These are phyloP conservation scores for Papilio glaucus DNA, from an alignment of 1,140 invertebrate species.

Conservation along the genomic window DNA sequence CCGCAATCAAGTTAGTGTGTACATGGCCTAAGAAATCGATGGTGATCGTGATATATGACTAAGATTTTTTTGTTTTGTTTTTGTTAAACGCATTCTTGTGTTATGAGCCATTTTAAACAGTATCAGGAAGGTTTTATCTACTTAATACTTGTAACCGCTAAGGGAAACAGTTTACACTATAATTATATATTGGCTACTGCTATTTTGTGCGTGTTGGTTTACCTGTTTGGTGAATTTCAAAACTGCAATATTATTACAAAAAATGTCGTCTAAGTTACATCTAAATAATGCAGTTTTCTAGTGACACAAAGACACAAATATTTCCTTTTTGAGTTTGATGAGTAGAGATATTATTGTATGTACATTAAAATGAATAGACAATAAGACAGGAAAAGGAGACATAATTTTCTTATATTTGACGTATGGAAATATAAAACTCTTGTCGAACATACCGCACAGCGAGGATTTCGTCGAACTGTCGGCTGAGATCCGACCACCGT, in stretches of 20 bases:
- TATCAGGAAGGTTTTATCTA: neutral
- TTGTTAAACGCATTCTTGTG: neutral
- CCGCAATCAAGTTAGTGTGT: slow-evolving; percentile 51
- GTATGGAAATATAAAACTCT: slow-evolving; percentile 25
- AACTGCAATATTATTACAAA: too few relatives aligned
- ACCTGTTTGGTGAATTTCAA: too few relatives aligned
- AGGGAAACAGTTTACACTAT: too few relatives aligned
- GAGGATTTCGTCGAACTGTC: slow-evolving; percentile 27
- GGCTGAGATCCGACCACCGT: slow-evolving; percentile 23
- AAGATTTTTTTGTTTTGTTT: slow-evolving; percentile 37
- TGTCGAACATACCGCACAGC: slow-evolving; percentile 2
- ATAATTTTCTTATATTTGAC: neutral
- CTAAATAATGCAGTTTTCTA: too few relatives aligned
- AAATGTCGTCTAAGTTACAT: too few relatives aligned
- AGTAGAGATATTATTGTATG: too few relatives aligned
- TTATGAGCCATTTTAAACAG: neutral
- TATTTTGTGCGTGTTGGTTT: too few relatives aligned
- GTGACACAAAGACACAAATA: too few relatives aligned
- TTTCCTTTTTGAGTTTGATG: too few relatives aligned
- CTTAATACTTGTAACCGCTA: too few relatives aligned
- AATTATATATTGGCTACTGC: too few relatives aligned
- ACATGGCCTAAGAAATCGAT: slow-evolving; percentile 47
- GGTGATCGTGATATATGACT: slow-evolving; percentile 43
- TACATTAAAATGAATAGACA: neutral
- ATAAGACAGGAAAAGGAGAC: neutral